These are phyloP conservation scores for Thomomys bottae DNA, from an alignment of 2,113 vertebrate species.

Conservation along the genomic window DNA sequence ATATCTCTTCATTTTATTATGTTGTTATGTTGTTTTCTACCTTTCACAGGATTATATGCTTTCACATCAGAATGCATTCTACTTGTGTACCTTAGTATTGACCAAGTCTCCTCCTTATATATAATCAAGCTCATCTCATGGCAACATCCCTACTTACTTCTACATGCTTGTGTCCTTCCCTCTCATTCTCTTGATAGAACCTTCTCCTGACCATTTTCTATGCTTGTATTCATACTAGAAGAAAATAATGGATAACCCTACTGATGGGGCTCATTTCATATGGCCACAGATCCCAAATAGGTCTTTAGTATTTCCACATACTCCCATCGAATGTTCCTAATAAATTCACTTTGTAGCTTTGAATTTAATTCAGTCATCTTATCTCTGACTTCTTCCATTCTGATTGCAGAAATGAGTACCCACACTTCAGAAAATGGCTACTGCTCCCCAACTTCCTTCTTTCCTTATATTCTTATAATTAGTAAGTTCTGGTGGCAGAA, in stretches of 20 bases:
- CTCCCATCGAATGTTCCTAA: neutral
- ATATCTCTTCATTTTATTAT: accelerated
- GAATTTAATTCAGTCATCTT: neutral
- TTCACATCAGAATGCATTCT: neutral
- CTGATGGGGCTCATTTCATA: neutral
- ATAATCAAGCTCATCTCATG: neutral
- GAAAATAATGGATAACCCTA: neutral
- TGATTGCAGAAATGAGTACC: neutral
- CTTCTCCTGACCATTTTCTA: neutral
- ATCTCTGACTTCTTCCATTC: neutral
- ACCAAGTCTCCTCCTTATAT: accelerated
- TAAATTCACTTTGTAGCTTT: neutral
- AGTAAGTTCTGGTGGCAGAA: neutral
- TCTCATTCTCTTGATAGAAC: neutral
- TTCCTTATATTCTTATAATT: neutral
- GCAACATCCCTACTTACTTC: neutral
- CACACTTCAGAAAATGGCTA: neutral
- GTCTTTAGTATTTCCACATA: neutral
- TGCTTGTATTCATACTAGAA: neutral
- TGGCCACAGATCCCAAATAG: neutral
- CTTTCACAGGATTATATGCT: neutral
- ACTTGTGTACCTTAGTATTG: neutral
- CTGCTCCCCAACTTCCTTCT: neutral
- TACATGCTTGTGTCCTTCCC: neutral
- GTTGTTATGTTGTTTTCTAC: neutral